A percentile compares a stretch with the other conserved stretches of the same genome.
Evolutionary conservation across 2,797 vertebrate genomes (phyloP).

Genomic region (Merluccius polli): DNA sequence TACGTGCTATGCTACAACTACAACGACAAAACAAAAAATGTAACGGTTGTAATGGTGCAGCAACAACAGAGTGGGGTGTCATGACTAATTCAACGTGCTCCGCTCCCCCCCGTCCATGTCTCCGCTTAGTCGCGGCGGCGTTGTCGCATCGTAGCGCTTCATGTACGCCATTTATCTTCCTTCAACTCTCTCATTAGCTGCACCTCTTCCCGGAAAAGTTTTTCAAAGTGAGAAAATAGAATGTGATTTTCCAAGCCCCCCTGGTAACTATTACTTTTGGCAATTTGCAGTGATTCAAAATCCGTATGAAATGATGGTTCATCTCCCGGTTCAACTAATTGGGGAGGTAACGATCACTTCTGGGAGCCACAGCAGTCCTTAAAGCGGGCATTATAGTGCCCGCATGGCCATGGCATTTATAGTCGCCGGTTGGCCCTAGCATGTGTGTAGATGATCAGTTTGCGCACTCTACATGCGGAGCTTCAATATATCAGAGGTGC

Average conservation of each 20-base stretch:
- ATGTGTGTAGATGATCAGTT: too few species aligned
- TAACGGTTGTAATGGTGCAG: slow-evolving; percentile 23
- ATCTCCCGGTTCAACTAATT: slow-evolving; percentile 25
- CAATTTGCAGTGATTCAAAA: slow-evolving; percentile 28
- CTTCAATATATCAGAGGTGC: too few species aligned
- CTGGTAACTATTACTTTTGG: neutral
- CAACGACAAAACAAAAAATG: slow-evolving; percentile 26
- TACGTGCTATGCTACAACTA: slow-evolving; percentile 22
- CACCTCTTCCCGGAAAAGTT: too few species aligned
- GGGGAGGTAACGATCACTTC: slow-evolving; percentile 33
- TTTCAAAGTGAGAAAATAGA: neutral
- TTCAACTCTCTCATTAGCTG: slow-evolving; percentile 39
- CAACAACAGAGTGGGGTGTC: slow-evolving; percentile 5
- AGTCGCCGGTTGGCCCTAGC: too few species aligned
- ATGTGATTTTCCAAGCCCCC: neutral
- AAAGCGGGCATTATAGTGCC: too few species aligned
- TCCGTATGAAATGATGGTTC: slow-evolving; percentile 30
- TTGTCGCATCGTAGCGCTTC: too few species aligned
- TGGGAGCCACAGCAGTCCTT: slow-evolving; percentile 24
- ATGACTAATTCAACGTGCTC: too few species aligned
- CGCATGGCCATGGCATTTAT: too few species aligned
- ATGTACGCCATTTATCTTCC: slow-evolving; percentile 1
- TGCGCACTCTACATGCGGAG: too few species aligned
- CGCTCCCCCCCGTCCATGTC: neutral
- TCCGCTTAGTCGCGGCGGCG: too few species aligned